These are phyloP conservation scores for Hirtodrosophila alboralis DNA, from an alignment of 2,888 invertebrate genomes.

Conservation along the genomic window DNA sequence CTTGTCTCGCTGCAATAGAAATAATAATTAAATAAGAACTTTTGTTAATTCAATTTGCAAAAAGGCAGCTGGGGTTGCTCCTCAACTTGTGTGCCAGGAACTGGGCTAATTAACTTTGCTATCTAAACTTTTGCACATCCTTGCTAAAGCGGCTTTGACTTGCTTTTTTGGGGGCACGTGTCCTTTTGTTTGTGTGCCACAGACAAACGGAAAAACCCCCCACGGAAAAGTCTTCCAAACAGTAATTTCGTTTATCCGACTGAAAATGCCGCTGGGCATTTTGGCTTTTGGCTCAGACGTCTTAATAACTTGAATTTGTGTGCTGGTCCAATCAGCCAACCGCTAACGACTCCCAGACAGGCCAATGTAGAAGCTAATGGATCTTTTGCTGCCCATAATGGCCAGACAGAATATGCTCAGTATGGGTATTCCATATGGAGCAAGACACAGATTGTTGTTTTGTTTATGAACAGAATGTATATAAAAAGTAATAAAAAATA, in stretches of 20 bases:
- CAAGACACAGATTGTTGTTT: too few relatives aligned
- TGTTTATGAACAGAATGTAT: too few relatives aligned
- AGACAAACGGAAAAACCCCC: not conserved
- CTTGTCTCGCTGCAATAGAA: constrained; percentile 87
- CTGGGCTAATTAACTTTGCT: constrained; percentile 65
- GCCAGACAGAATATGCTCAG: not conserved
- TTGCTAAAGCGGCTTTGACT: constrained; percentile 22
- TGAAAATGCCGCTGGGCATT: constrained; percentile 16
- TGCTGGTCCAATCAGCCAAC: not conserved
- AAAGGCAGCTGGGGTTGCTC: constrained; percentile 21
- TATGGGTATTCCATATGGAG: too few relatives aligned
- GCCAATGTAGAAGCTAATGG: constrained; percentile 31
- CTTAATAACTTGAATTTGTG: not conserved
- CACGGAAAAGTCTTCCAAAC: not conserved
- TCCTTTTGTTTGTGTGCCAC: constrained; percentile 28
- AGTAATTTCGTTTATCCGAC: constrained; percentile 2
- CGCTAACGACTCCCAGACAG: constrained; percentile 7
- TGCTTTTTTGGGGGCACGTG: constrained; percentile 9
- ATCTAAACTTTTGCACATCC: constrained; percentile 50
- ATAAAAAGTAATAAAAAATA: too few relatives aligned
- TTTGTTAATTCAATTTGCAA: constrained; percentile 38
- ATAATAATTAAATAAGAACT: constrained; percentile 18
- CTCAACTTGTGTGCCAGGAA: too few relatives aligned
- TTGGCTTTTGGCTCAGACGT: constrained; percentile 16
- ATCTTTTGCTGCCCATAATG: constrained; percentile 7